Evolutionary conservation across 1,140 invertebrate species (phyloP).

Genomic region (Drosophila auraria): DNA sequence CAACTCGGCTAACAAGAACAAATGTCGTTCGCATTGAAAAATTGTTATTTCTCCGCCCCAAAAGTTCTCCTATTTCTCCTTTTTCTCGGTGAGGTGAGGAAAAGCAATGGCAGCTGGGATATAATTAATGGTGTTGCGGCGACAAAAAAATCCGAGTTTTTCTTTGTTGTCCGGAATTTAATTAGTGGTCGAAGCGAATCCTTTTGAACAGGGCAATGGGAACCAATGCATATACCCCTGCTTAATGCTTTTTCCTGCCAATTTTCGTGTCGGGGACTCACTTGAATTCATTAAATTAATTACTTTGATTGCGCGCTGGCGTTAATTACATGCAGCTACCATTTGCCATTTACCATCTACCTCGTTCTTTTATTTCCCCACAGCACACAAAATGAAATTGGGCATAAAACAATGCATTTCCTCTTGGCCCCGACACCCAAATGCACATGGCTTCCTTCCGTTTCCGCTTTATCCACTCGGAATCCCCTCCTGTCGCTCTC

Average conservation of each 20-base stretch:
- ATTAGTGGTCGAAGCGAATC: slow-evolving; percentile 40
- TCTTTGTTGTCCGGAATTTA: slow-evolving; percentile 47
- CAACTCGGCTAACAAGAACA: slow-evolving; percentile 66
- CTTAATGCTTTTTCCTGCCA: slow-evolving; percentile 12
- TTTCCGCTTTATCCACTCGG: slow-evolving; percentile 30
- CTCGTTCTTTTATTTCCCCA: slow-evolving; percentile 2
- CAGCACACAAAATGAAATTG: slow-evolving; percentile 74
- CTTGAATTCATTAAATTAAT: slow-evolving; percentile 62
- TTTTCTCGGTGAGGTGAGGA: slow-evolving; percentile 17
- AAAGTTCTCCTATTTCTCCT: slow-evolving; percentile 7
- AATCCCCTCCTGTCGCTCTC: slow-evolving; percentile 39
- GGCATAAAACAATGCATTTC: slow-evolving; percentile 80
- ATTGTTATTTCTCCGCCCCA: slow-evolving; percentile 35
- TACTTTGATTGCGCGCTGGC: slow-evolving; percentile 65
- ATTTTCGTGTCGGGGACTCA: neutral
- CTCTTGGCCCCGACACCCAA: slow-evolving; percentile 42
- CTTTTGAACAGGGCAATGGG: slow-evolving; percentile 23
- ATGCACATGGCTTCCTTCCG: slow-evolving; percentile 40
- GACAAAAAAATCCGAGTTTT: slow-evolving; percentile 38
- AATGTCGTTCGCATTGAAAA: slow-evolving; percentile 58
- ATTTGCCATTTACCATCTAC: neutral
- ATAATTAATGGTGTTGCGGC: slow-evolving; percentile 41
- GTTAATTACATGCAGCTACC: slow-evolving; percentile 60
- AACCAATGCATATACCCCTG: slow-evolving; percentile 20
- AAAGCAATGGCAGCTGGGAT: slow-evolving; percentile 22